Base-by-base conservation (phyloP, 2,888 invertebrate genomes). In the Elmis aenea region DNA sequence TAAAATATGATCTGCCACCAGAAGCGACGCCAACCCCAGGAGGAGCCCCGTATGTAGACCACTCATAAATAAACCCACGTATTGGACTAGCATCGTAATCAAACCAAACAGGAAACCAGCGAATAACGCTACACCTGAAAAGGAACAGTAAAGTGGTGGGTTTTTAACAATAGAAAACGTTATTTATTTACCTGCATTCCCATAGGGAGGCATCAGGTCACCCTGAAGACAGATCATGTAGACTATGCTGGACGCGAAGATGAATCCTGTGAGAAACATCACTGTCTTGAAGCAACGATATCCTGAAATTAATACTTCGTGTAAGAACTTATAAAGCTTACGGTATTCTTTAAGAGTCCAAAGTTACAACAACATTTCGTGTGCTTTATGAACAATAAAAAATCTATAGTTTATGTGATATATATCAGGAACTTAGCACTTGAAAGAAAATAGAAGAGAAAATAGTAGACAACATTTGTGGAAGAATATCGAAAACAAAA, bases 211-310 rank as follows among this genome's bases (percentile, higher is more conserved):
- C 66, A 90, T 77, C 42, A 88, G 71, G 54, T 83, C 79, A 58
- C 87, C 85, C 66, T 88, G 87, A 29, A 85, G 71, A 62, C 88
- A 86, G 57, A 90, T 82, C 52, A 84, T 66, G 66, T 85, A 90
- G 23, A 89, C 85, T 45, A 88, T 77, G 44, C 85, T 79, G 29
- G 87, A 81, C 9, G 85, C 89, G 62, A 88, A 90, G 42, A 87
- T 82, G 63, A 90, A 84, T 16, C 91, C 91, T 27, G 88, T 90
- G 30, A 90, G 73, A 66, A 91, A 91, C 79, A 90, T 87, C 42
- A 85, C 81, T 8, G 86, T 86, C 66, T 89, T 88, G 68, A 90
- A 85, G 66, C 87, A 89, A 45, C 90, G 79, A 69, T 91, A 91
- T 34, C 91, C 89, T 87, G 73, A 46, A 72, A 65, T 51, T 41